A percentile compares a stretch with the other conserved stretches of the same genome.
Evolutionary conservation across 23 tunicate genomes (phyloP).

Genomic region (Trididemnum nubilum): DNA sequence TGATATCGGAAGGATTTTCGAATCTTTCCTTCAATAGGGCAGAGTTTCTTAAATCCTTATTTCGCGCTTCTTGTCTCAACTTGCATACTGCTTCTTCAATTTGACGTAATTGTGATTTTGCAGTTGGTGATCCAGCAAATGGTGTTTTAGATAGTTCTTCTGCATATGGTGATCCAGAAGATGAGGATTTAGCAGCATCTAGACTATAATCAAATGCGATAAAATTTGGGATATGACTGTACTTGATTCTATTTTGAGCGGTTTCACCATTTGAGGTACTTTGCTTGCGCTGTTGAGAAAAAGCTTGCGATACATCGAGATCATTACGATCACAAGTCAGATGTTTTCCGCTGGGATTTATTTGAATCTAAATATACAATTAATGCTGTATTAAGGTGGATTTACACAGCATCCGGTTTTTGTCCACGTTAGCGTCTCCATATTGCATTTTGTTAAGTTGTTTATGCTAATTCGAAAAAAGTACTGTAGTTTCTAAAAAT

Average conservation of each 20-base stretch:
- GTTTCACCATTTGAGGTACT: too few relatives aligned
- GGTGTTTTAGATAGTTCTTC: not conserved
- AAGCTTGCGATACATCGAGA: constrained; percentile 18
- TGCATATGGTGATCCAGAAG: not conserved
- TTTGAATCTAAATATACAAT: too few relatives aligned
- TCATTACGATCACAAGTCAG: not conserved
- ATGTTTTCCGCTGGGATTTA: not conserved
- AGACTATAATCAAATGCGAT: too few relatives aligned
- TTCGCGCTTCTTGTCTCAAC: constrained; percentile 13
- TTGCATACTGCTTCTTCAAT: not conserved
- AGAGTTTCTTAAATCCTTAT: constrained; percentile 20
- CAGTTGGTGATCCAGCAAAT: not conserved
- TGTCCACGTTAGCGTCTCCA: too few relatives aligned
- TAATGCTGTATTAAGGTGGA: too few relatives aligned
- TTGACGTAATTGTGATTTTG: too few relatives aligned
- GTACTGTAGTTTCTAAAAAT: too few relatives aligned
- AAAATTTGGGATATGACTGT: too few relatives aligned
- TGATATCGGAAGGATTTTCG: constrained; percentile 17
- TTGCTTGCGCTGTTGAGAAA: too few relatives aligned
- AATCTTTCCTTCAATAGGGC: constrained; percentile 44
- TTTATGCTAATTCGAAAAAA: too few relatives aligned
- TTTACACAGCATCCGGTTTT: too few relatives aligned
- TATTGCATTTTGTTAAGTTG: too few relatives aligned
- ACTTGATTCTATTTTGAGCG: constrained; percentile 1
- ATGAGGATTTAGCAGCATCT: not conserved